Base-by-base conservation (phyloP, 2,888 invertebrate species). In the Seira sanloemensis region DNA sequence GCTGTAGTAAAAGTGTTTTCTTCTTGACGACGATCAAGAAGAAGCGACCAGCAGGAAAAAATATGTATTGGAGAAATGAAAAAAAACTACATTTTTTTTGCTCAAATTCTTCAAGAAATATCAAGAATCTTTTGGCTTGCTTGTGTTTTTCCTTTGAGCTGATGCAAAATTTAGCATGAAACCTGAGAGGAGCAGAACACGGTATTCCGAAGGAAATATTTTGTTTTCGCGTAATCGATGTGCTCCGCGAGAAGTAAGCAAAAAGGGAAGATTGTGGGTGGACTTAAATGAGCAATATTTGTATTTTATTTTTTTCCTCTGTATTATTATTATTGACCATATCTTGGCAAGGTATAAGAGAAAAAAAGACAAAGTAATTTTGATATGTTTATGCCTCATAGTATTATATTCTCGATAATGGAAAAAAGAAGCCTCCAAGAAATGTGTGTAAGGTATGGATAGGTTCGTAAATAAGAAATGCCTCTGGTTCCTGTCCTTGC, bases 91-190 rank as follows among this genome's bases (percentile, higher is more conserved):
- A 65, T 27, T 18, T 50, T 21, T 71, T 58, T 69, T 69, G 71
- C 71, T 71, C 50, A 18, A 26, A 71, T 71, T 71, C 71, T 37
- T 58, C 24, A 46, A 18, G n/a, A 54, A 46, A 71, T 50, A 46
- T n/a, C n/a, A 12, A 23, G 65, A 76, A 67, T 76, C 76, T 68
- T 76, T 37, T 37, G 37, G 37, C 37, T 12, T 37, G 37, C 37
- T 37, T 37, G 68, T 23, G n/a, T n/a, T n/a, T 76, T 77, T 68
- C 69, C 58, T n/a, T 27, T 54, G 37, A 9, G 12, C 5, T 37
- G 37, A 37, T 37, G 37, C 7, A 12, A 37, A 37, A 37, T 37
- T 37, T 37, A 37, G 37, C 37, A 5, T 37, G 37, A 37, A 37
- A 37, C 37, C 37, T 9, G 12, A 37, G 37, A 37, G 37, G 12